phyloP scores from a whole-genome alignment of 1,140 invertebrate genomes.

The Nasonia giraulti region DNA sequence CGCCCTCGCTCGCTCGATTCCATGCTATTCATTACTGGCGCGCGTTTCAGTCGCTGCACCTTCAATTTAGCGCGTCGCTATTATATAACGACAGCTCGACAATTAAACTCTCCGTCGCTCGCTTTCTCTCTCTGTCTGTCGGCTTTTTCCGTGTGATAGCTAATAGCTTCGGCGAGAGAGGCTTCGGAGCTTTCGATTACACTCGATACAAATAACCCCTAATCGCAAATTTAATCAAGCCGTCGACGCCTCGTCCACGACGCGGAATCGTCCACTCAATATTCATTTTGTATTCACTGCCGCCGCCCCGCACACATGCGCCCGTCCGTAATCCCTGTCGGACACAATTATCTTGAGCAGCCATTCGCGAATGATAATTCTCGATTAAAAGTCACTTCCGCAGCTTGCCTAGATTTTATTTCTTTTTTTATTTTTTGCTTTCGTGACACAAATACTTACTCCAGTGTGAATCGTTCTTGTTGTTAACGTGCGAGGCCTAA shows the following conservation, averaged over 20 bases:
- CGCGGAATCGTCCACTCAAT: background rate
- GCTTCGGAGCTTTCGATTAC: slow-evolving; percentile 17
- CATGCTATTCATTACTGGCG: background rate
- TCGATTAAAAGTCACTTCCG: slow-evolving; percentile 8
- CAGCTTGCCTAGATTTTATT: background rate
- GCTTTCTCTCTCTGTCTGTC: background rate
- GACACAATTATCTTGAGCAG: slow-evolving; percentile 20
- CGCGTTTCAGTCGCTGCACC: background rate
- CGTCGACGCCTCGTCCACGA: background rate
- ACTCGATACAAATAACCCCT: slow-evolving; percentile 38
- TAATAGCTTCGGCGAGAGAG: background rate
- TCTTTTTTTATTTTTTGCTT: background rate
- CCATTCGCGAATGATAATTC: slow-evolving; percentile 20
- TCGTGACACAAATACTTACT: too few species aligned
- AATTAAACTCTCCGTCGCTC: slow-evolving; percentile 18
- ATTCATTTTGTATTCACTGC: slow-evolving; percentile 19
- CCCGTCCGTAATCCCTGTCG: background rate
- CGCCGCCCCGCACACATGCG: background rate
- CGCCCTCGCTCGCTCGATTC: background rate
- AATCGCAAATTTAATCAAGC: slow-evolving; percentile 41
- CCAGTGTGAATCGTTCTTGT: too few species aligned
- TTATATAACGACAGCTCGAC: slow-evolving; percentile 17
- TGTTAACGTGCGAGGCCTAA: too few species aligned
- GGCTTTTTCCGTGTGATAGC: background rate
- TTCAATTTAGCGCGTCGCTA: slow-evolving; percentile 1